A percentile compares a stretch with the other conserved stretches of the same genome.
Evolutionary conservation across 2,797 vertebrate species (phyloP).

Genomic region (Atherinosoma microstoma): DNA sequence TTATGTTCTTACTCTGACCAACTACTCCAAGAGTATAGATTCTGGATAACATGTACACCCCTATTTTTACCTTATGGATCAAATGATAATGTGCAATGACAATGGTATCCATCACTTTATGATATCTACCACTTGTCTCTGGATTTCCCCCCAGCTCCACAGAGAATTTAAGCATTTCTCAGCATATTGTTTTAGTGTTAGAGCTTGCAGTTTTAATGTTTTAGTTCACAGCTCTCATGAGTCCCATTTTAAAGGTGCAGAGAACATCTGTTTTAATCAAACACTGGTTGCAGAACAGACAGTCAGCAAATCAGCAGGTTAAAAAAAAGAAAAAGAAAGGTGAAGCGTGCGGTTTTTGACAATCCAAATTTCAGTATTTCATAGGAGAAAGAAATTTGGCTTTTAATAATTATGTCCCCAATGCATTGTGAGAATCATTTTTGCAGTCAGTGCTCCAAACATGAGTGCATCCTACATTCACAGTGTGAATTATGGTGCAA

Average conservation of each 20-base stretch:
- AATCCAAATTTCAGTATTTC: background rate
- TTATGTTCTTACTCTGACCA: background rate
- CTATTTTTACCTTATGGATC: background rate
- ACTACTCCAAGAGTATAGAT: background rate
- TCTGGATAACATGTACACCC: background rate
- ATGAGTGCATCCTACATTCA: slow-evolving; percentile 4
- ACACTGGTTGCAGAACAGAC: background rate
- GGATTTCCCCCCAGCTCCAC: background rate
- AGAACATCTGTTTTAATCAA: background rate
- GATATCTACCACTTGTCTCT: background rate
- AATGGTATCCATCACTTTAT: background rate
- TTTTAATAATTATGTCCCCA: background rate
- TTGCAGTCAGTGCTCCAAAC: background rate
- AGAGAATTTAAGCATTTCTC: background rate
- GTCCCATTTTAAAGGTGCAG: background rate
- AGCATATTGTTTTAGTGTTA: background rate
- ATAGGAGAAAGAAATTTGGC: background rate
- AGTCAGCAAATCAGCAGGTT: background rate
- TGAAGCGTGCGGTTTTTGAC: background rate
- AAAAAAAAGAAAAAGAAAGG: background rate
- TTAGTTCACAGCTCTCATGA: background rate
- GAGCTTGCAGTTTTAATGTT: background rate
- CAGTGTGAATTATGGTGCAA: slow-evolving; percentile 8
- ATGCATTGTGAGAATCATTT: background rate
- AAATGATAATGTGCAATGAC: background rate